Evolutionary conservation across 37 sponge, comb jelly and placozoan genomes (phyloP), one percentile per base, ranked within the genome.

Genomic region (Amphimedon queenslandica): DNA sequence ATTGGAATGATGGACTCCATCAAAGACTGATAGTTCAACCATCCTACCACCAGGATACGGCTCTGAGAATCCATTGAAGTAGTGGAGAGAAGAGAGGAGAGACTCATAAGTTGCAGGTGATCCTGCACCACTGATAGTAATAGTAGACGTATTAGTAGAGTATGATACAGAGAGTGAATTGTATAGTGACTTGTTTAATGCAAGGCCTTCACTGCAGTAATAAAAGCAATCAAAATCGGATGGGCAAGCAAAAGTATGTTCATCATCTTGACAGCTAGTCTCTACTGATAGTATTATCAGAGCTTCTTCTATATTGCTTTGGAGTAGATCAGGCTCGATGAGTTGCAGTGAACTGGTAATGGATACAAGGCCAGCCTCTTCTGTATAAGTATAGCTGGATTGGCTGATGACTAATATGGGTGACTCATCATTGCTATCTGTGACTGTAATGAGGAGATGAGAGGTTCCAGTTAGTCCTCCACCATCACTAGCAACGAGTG

Each of bases 281-380:
- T 24, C 25, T 40, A 42, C 43, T 1, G 66, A 72, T 31, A 63
- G 3, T 2, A 69, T 1, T 43, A 24, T 73, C 13, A 70, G 64
- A 23, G 13, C 43, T 18, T 58, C 76, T 31, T 2, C 2, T 4
- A 64, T 40, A 1, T 68, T 24, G 4, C 31, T 67, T 28, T 73
- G 75, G n/a, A n/a, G n/a, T n/a, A n/a, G n/a, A 63, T 85, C 86
- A 3, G 4, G 29, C 43, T 85, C 86, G 23, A 24, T 69, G 55
- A 85, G 34, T 0, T 30, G n/a, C 23, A 79, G 57, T 21, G 21
- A 31, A 27, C 69, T 1, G 38, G 84, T 73, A 36, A 84, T 66
- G 38, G 23, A 24, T 18, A 77, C 4, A n/a, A 40, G 42, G 47
- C 20, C 66, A 37, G 78, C 64, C 33, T 72, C 64, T 47, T 84